Evolutionary conservation across 2,888 invertebrate genomes (phyloP), one percentile per base, ranked within the genome.

Genomic region (Poecilus cupreus): DNA sequence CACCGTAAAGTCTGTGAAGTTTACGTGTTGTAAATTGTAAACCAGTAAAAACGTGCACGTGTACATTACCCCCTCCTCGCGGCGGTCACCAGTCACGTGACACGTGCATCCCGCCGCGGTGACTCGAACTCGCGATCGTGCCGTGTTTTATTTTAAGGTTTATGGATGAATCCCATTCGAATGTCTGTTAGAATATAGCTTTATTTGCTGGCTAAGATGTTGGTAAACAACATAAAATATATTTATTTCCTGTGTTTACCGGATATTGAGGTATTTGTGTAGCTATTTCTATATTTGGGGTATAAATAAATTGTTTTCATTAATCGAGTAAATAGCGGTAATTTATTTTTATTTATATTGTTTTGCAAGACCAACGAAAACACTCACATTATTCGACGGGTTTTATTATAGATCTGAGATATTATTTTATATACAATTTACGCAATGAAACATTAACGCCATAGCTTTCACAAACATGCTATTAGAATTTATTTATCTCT

Each of bases 21-120:
- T 74, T 74, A 72, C 72, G 72, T 72, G 72, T 72, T 46, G 72
- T 72, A 72, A 72, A 72, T 72, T 72, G 72, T 72, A 46, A 46
- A 72, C 43, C 46, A 72, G 43, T 72, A 72, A 74, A 74, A 74
- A 26, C 37, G 13, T 68, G 37, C 64, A 68, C 64, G 64, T 68
- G 64, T 37, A 37, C 18, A 18, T 5, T 13, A 37, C 64, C 32
- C 64, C 64, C 37, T 13, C 64, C 37, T 18, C 6, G 3, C 5
- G 10, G 11, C 32, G 4, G 5, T 6, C 32, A 32, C 4, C 8
- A 11, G 60, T 60, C 60, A 60, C 60, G 60, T 60, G 60, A 60
- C 60, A 26, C 24, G 32, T 32, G 32, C 32, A 32, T 32, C 37
- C 18, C 10, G 11, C 16, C 8, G 4, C 32, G 4, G 32, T 32